Percentiles rank a stretch among this genome's conserved stretches.
Conservation (phyloP, 2,888 invertebrate species). For the Tiphia femorata region DNA sequence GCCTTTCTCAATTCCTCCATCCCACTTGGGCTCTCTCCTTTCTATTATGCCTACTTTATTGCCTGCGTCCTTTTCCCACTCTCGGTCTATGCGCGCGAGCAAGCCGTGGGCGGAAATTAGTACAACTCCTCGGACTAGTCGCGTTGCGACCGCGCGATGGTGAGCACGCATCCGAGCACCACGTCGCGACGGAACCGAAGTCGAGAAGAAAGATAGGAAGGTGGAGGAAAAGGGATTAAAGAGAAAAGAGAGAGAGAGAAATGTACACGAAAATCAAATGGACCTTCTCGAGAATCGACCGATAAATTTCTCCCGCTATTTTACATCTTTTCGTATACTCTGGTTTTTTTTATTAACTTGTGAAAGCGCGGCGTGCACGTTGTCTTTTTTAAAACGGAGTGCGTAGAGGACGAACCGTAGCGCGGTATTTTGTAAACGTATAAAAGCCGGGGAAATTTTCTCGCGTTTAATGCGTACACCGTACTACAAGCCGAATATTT, state of each 20-base stretch:
- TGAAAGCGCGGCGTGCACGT: too few species aligned
- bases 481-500: too few species aligned
- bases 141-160: conserved; percentile 43
- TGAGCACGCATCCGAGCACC: conserved; percentile 22
- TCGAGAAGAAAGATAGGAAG: neutral
- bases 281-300: too few species aligned
- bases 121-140: conserved; percentile 61
- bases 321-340: too few species aligned
- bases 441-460: too few species aligned
- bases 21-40: neutral
- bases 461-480: too few species aligned
- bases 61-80: conserved; percentile 6
- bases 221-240: neutral
- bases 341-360: too few species aligned
- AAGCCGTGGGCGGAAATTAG: conserved; percentile 62
- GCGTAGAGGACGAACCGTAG: too few species aligned
- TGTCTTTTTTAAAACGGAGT: too few species aligned
- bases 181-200: neutral
- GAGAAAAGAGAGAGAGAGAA: neutral
- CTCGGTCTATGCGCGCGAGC: conserved; percentile 20
- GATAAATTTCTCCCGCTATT: too few species aligned
- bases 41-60: neutral
- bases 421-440: too few species aligned
- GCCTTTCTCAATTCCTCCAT: neutral
- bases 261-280: neutral